phyloP scores from a whole-genome alignment of 2,113 vertebrate species.

The Meriones unguiculatus region DNA sequence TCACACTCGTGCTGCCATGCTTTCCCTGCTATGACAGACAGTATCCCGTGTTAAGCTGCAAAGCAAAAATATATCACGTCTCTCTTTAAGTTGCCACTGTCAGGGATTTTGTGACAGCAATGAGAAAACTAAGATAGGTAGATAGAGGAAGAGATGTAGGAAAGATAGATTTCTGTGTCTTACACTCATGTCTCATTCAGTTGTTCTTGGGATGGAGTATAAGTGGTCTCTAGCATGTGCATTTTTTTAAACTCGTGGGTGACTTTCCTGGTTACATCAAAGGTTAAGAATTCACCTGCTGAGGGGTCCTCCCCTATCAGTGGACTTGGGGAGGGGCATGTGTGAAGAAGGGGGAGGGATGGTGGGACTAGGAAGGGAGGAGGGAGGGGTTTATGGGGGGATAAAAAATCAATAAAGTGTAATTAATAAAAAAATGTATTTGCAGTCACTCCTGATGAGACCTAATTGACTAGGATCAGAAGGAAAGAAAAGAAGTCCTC shows the following conservation, averaged over 20 bases:
- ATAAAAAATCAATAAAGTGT: no score
- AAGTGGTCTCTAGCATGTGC: neutral
- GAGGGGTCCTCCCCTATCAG: no score
- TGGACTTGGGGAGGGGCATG: no score
- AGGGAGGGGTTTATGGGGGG: no score
- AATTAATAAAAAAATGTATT: no score
- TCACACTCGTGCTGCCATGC: neutral
- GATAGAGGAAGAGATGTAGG: neutral
- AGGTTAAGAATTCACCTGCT: slow-evolving; percentile 39
- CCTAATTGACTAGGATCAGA: no score
- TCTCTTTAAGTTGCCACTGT: neutral
- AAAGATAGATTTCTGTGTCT: neutral
- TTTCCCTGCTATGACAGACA: neutral
- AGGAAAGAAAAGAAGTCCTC: no score
- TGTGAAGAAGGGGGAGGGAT: no score
- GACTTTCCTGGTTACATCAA: neutral
- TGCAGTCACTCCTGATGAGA: no score
- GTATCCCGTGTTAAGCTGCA: no score
- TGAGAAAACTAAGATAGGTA: neutral
- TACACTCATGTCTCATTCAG: neutral
- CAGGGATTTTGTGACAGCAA: neutral
- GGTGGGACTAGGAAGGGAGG: no score
- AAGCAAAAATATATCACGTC: neutral
- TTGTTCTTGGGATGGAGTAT: neutral
- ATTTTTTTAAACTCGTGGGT: neutral